Evolutionary conservation across 2,113 vertebrate species (phyloP), one percentile per base, ranked within the genome.

Genomic region (Platycercus adscitus): DNA sequence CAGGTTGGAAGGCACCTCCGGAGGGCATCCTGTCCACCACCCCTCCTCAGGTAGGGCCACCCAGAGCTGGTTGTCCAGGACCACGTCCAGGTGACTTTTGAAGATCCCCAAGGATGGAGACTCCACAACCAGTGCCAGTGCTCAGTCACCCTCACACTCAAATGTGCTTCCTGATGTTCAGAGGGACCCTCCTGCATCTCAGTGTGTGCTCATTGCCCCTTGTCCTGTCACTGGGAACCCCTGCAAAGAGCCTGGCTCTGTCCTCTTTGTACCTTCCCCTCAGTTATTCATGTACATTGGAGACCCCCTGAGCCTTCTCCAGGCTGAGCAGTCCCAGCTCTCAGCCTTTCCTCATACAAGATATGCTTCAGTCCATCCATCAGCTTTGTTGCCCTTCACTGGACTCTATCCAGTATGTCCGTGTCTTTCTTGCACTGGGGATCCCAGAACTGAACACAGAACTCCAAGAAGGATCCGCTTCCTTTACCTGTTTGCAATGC

Each of bases 121-220:
- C 17, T 68, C 24, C 6, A 23, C 49, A 56, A 15, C 8, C 3
- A 15, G 19, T 23, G 10, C 18, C 12, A 43, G 7, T 9, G 39
- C 10, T 43, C 1, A 0, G 18, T 58, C 33, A 50, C 18, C 13
- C 3, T 65, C 39, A 19, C 17, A 16, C 14, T 31, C 4, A 31
- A 46, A 26, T 7, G 3, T 25, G 13, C 39, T 35, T 26, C 28
- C 58, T 41, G 20, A 39, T 17, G 3, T 65, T 65, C 43, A 82
- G 14, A 21, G 4, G 33, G 20, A 71, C 9, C 26, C 13, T 76
- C 26, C 21, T 15, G 7, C 17, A 35, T 55, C 11, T 52, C 37
- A 18, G 2, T 47, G 2, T 63, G 25, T 46, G 37, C 14, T 33
- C 37, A 6, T 21, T 14, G 16, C 7, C 47, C 5, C 41, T 31